Evolutionary conservation across 2,888 invertebrate species (phyloP).

Genomic region (Caenorhabditis auriculariae): DNA sequence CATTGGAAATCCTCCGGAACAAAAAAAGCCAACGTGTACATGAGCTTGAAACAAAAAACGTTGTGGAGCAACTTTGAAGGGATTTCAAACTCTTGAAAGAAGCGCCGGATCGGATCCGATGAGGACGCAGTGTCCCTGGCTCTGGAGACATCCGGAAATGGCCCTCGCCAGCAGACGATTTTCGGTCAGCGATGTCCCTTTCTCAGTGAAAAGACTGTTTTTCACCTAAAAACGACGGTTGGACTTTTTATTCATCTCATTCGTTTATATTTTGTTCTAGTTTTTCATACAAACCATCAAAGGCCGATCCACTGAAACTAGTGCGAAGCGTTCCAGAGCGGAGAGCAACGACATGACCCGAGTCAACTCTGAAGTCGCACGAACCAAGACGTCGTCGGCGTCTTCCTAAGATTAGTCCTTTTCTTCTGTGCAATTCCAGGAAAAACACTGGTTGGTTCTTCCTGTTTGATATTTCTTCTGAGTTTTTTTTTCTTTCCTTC

Average conservation of each 20-base stretch:
- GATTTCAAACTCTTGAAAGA: constrained; percentile 33
- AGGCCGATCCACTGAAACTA: constrained; percentile 24
- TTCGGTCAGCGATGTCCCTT: constrained; percentile 10
- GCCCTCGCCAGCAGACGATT: constrained; percentile 35
- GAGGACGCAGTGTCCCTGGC: constrained; percentile 52
- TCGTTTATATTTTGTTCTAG: not conserved
- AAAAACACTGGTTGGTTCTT: too few relatives aligned
- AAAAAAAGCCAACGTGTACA: constrained; percentile 53
- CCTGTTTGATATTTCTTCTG: too few relatives aligned
- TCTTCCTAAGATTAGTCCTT: too few relatives aligned
- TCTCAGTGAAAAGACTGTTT: constrained; percentile 32
- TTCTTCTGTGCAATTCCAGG: too few relatives aligned
- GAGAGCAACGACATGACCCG: constrained; percentile 34
- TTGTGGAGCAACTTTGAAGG: not conserved
- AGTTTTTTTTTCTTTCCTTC: too few relatives aligned
- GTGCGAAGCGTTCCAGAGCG: constrained; percentile 37
- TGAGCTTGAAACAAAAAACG: constrained; percentile 27
- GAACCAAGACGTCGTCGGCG: constrained; percentile 42
- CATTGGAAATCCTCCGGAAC: constrained; percentile 41
- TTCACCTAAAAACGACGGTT: constrained; percentile 23
- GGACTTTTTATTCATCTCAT: not conserved
- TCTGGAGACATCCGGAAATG: constrained; percentile 51
- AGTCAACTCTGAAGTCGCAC: constrained; percentile 41
- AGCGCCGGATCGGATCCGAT: constrained; percentile 45
- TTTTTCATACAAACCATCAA: constrained; percentile 23